Evolutionary conservation across 1,140 invertebrate species (phyloP).

Genomic region (Lethrus apterus): DNA sequence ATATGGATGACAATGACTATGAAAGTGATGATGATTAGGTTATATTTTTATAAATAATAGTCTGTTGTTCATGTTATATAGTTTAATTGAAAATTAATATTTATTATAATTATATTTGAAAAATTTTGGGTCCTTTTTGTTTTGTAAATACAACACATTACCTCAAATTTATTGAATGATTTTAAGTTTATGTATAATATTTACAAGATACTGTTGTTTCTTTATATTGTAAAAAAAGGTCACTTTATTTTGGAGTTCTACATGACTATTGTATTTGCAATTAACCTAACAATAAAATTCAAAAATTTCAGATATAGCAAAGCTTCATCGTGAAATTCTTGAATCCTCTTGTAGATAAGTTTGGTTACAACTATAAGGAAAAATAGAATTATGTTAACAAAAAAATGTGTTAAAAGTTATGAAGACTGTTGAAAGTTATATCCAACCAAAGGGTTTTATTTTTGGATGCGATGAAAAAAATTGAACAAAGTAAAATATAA

Average conservation of each 20-base stretch:
- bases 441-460: no score
- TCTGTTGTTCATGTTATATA: slow-evolving; percentile 8
- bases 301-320: slow-evolving; percentile 6
- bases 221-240: slow-evolving; percentile 18
- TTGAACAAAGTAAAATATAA: slow-evolving; percentile 29
- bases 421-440: neutral
- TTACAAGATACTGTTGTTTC: slow-evolving; percentile 17
- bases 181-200: slow-evolving; percentile 14
- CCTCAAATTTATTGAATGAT: slow-evolving; percentile 12
- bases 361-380: slow-evolving; percentile 17
- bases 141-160: slow-evolving; percentile 19
- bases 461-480: slow-evolving; percentile 23
- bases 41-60: slow-evolving; percentile 5
- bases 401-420: neutral
- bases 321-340: slow-evolving; percentile 7
- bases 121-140: slow-evolving; percentile 21
- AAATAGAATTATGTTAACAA: slow-evolving; percentile 10
- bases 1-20: neutral
- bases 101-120: slow-evolving; percentile 18
- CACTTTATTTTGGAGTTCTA: slow-evolving; percentile 17
- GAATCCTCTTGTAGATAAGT: slow-evolving; percentile 9
- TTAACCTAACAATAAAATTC: slow-evolving; percentile 4
- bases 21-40: slow-evolving; percentile 8
- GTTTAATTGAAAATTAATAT: slow-evolving; percentile 15
- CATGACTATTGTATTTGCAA: slow-evolving; percentile 10